Evolutionary conservation across 2,888 invertebrate genomes (phyloP).

Genomic region (Cephus sareptanus): DNA sequence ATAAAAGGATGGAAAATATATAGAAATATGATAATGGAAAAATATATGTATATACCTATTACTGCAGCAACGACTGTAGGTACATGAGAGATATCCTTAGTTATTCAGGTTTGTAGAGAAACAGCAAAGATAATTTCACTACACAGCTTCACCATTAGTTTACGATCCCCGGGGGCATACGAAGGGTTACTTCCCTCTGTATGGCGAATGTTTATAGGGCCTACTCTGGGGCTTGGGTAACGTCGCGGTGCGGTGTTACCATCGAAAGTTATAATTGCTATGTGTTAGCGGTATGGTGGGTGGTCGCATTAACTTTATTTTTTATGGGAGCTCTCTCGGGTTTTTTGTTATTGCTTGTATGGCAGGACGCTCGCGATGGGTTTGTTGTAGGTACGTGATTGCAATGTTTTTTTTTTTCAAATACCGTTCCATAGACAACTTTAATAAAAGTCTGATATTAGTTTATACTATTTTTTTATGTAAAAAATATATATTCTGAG

Average conservation of each 20-base stretch:
- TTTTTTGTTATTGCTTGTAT: slow-evolving; percentile 20
- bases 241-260: slow-evolving; percentile 27
- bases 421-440: not conserved
- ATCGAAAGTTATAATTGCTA: slow-evolving; percentile 53
- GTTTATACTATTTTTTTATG: not conserved
- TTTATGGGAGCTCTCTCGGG: slow-evolving; percentile 2
- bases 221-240: slow-evolving; percentile 39
- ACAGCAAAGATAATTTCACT: slow-evolving; percentile 44
- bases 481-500: not conserved
- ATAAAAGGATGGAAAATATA: not conserved
- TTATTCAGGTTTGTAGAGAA: slow-evolving; percentile 15
- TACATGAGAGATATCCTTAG: slow-evolving; percentile 1
- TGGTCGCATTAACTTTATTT: slow-evolving; percentile 15
- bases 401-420: not conserved
- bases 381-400: not conserved
- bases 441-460: not conserved
- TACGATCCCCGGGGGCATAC: slow-evolving; percentile 54
- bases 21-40: not conserved
- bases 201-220: slow-evolving; percentile 42
- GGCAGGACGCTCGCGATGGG: not conserved
- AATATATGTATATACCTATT: not conserved
- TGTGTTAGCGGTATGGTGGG: slow-evolving; percentile 26
- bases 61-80: slow-evolving; percentile 6
- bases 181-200: slow-evolving; percentile 42
- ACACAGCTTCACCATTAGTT: slow-evolving; percentile 55